These are phyloP conservation scores for Epinephelus cyanopodus DNA, from an alignment of 2,113 vertebrate genomes.

Conservation along the genomic window DNA sequence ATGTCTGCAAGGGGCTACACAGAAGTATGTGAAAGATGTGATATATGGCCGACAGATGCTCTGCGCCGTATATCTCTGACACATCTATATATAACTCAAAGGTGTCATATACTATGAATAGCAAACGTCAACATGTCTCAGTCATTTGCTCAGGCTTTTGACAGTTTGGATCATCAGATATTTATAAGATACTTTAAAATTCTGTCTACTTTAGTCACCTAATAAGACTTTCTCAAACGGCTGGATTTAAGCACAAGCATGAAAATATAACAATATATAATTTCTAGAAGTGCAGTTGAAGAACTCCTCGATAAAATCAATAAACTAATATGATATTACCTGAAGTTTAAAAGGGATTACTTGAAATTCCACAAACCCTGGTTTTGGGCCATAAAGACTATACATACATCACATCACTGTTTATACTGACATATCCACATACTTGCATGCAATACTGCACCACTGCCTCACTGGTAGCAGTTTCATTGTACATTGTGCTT, in stretches of 20 bases:
- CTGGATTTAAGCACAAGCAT: not conserved
- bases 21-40: not conserved
- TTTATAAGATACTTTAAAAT: not conserved
- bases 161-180: not conserved
- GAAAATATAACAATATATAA: not conserved
- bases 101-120: not conserved
- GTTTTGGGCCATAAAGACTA: no score
- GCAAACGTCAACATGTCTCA: not conserved
- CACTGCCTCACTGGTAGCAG: no score
- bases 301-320: no score
- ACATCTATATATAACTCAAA: constrained; percentile 13
- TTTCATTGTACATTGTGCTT: no score
- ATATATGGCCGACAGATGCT: constrained; percentile 9
- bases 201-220: not conserved
- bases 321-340: no score
- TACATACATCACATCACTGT: no score
- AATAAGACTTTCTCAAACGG: not conserved
- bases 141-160: not conserved
- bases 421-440: no score
- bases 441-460: no score
- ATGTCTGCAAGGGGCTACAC: not conserved
- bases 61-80: not conserved
- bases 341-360: not conserved
- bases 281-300: no score
- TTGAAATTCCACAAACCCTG: no score